Evolutionary conservation across 2,113 vertebrate genomes (phyloP).

Genomic region (Tamias sibiricus): DNA sequence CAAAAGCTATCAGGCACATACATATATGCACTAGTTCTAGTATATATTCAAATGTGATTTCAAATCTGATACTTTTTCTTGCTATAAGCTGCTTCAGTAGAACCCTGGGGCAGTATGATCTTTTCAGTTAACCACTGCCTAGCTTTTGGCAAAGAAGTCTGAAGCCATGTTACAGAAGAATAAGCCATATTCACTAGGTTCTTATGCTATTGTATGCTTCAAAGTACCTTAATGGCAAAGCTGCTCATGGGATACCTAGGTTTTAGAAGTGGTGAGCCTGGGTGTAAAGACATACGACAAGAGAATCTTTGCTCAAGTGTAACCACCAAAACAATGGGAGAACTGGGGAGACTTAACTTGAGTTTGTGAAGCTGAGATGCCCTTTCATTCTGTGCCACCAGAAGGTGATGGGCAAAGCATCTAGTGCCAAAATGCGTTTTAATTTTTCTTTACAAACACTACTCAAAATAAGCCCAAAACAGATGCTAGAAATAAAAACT

Average conservation of each 20-base stretch:
- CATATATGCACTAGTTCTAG: neutral
- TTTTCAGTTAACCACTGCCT: neutral
- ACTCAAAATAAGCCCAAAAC: conserved; percentile 66
- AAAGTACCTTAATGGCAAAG: neutral
- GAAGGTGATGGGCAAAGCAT: neutral
- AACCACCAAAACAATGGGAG: neutral
- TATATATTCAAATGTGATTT: neutral
- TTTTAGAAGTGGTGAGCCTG: neutral
- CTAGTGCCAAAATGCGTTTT: conserved; percentile 26
- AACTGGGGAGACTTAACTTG: neutral
- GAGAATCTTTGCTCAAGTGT: neutral
- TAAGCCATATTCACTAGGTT: neutral
- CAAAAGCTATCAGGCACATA: neutral
- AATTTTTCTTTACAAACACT: conserved; percentile 47
- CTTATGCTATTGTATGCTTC: neutral
- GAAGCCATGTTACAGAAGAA: neutral
- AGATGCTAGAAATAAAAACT: conserved; percentile 63
- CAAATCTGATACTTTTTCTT: neutral
- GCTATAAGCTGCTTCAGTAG: neutral
- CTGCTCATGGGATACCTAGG: neutral
- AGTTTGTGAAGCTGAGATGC: neutral
- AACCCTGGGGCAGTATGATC: neutral
- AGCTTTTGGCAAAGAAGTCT: neutral
- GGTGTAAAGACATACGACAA: neutral
- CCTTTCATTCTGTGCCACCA: neutral